These are phyloP conservation scores for Leucopternis melanops DNA, from an alignment of 2,113 vertebrate species.

Conservation along the genomic window DNA sequence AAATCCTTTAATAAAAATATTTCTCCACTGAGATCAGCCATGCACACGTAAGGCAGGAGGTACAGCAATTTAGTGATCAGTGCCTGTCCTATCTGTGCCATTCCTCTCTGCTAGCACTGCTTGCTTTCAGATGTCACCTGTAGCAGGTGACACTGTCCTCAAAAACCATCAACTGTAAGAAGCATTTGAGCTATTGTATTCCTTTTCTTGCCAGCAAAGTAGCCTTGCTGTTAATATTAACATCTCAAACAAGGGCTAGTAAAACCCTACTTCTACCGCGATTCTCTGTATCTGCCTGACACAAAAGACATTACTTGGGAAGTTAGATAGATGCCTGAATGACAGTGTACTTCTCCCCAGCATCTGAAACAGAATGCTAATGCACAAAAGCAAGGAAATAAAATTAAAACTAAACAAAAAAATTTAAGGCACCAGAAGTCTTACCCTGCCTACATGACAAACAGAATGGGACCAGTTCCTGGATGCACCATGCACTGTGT, in stretches of 20 bases:
- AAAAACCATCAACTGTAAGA: background rate
- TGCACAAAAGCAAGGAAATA: background rate
- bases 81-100: background rate
- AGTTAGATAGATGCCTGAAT: background rate
- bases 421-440: background rate
- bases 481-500: background rate
- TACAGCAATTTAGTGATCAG: background rate
- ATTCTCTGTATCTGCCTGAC: background rate
- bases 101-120: background rate
- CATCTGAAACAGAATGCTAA: background rate
- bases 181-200: background rate
- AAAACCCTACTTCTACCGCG: background rate
- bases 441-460: background rate
- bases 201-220: background rate
- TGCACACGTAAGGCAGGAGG: background rate
- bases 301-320: background rate
- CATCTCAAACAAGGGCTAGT: background rate
- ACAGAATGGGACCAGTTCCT: background rate
- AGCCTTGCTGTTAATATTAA: background rate
- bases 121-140: background rate
- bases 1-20: background rate
- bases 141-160: background rate
- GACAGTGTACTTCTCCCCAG: background rate
- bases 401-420: background rate
- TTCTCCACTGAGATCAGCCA: background rate